Evolutionary conservation across 2,797 vertebrate genomes (phyloP).

Genomic region (Gallinago solitaria): DNA sequence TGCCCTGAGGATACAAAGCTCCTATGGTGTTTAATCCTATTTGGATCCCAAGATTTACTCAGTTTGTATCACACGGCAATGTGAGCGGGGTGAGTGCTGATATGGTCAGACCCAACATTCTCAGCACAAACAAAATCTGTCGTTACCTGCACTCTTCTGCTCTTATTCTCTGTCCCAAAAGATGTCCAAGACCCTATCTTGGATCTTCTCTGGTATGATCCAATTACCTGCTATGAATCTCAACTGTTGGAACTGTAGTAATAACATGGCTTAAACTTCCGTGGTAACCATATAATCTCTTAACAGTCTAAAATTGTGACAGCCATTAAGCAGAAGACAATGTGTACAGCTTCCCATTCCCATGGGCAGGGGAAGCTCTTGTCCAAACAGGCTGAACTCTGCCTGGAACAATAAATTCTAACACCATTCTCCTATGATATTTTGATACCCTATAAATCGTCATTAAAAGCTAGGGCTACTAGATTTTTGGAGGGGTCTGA

Average conservation of each 20-base stretch:
- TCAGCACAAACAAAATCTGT: neutral
- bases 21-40: neutral
- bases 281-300: neutral
- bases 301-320: neutral
- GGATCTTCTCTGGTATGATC: neutral
- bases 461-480: neutral
- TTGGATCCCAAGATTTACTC: neutral
- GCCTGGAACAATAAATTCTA: neutral
- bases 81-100: neutral
- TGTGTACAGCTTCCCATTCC: neutral
- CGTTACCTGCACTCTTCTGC: neutral
- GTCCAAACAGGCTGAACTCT: neutral
- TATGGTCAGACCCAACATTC: neutral
- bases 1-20: neutral
- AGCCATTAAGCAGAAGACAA: neutral
- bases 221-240: neutral
- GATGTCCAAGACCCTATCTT: neutral
- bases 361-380: neutral
- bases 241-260: neutral
- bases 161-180: neutral
- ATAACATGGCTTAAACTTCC: neutral
- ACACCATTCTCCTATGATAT: neutral
- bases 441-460: neutral
- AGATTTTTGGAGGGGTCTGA: neutral
- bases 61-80: neutral